Conservation (phyloP, 37 sponge, comb jelly and placozoan genomes). For the Ephydatia muelleri region DNA sequence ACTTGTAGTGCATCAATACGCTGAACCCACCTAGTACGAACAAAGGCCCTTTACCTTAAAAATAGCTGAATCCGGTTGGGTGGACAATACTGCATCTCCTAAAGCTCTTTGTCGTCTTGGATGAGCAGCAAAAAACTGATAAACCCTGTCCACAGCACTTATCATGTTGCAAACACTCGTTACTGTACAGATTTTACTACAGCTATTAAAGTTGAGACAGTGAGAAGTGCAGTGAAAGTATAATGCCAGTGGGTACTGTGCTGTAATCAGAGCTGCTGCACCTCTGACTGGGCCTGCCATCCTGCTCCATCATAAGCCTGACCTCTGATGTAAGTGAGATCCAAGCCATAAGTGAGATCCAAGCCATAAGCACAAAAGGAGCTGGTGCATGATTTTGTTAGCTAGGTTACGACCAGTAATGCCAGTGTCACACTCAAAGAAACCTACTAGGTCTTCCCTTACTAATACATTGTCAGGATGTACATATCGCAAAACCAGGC, state of each 20-base stretch:
- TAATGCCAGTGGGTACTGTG: constrained; percentile 42
- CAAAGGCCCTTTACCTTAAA: constrained; percentile 53
- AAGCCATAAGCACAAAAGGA: neutral
- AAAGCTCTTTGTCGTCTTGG: neutral
- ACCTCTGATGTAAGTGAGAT: constrained; percentile 47
- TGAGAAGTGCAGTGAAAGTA: constrained; percentile 43
- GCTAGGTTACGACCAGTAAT: constrained; percentile 62
- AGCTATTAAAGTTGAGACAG: constrained; percentile 31
- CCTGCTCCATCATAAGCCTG: constrained; percentile 66
- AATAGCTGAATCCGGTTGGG: constrained; percentile 5
- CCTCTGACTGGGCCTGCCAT: constrained; percentile 49
- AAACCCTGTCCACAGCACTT: constrained; percentile 11
- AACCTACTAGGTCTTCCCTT: constrained; percentile 65
- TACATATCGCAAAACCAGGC: constrained; percentile 64
- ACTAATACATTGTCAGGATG: constrained; percentile 33
- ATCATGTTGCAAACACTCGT: constrained; percentile 41
- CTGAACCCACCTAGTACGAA: constrained; percentile 56
- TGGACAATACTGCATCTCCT: constrained; percentile 7
- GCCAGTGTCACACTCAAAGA: constrained; percentile 67
- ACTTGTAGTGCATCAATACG: constrained; percentile 23
- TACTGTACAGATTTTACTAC: constrained; percentile 18
- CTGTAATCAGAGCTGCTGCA: constrained; percentile 24
- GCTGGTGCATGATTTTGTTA: too few relatives aligned
- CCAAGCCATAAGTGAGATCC: too few relatives aligned
- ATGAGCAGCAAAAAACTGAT: constrained; percentile 7